Base-by-base conservation (phyloP, 1,140 invertebrate species). In the Magallana ariakensis region DNA sequence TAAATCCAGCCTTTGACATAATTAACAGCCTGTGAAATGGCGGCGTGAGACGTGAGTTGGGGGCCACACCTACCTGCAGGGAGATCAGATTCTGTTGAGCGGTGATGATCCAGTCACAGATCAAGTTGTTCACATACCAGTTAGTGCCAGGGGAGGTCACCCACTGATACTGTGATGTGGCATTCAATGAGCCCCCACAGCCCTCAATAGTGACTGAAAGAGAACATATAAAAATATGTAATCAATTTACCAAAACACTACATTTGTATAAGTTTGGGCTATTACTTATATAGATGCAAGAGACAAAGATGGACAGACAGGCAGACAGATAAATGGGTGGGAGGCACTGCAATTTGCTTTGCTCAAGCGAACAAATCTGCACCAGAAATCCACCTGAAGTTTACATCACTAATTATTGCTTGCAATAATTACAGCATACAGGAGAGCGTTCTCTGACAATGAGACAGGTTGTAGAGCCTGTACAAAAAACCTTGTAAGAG, bases 51-150 rank as follows among this genome's bases (percentile, higher is more conserved):
- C 15, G 33, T 62, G 58, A 62, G 58, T 19, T 19, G 9, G 16
- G 33, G 33, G 58, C 58, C 15, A 85, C 53, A 84, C 15, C 13
- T 89, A 91, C 90, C 90, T 91, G 90, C 75, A 91, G 81, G 54
- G 89, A 90, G 83, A 91, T 66, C 53, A 91, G 80, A 53, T 89
- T 87, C 33, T 57, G 60, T 56, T 66, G 56, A 53, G 88, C 56
- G n/a, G 66, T 87, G 58, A 91, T 88, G 56, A 86, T 66, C 90
- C 90, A 91, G 57, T 91, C 90, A 86, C 90, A 91, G 58, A 91
- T 82, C 46, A 90, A 62, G 60, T 88, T 90, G 22, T 88, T 84
- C 11, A 88, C 87, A 84, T 91, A 91, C 66, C 15, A 54, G 22
- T 87, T 88, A 84, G 66, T 89, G 54, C 87, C 82, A 26, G 90